A percentile compares a stretch with the other conserved stretches of the same genome.
These are phyloP conservation scores for Drosophila equinoxialis DNA, from an alignment of 1,140 invertebrate genomes.

Conservation along the genomic window DNA sequence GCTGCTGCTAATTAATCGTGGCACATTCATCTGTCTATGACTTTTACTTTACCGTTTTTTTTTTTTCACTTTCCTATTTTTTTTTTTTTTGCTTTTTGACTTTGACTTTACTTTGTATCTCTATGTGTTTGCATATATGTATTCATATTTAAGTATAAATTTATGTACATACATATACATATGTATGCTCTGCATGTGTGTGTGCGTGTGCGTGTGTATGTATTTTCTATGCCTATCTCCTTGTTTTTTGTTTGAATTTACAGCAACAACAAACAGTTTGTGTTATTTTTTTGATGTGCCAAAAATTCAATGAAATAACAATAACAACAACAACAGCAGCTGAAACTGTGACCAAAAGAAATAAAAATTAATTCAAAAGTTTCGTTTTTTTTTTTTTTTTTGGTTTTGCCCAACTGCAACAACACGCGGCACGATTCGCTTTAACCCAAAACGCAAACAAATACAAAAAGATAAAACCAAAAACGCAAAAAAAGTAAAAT, in stretches of 20 bases:
- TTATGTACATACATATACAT: neutral
- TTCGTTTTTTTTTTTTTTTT: neutral
- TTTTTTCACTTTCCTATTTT: neutral
- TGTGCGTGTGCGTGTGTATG: neutral
- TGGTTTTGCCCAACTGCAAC: slow-evolving; percentile 18
- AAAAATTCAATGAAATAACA: slow-evolving; percentile 19
- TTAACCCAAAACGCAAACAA: slow-evolving; percentile 42
- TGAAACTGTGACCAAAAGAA: slow-evolving; percentile 5
- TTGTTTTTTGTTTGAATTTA: slow-evolving; percentile 23
- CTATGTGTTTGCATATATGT: neutral
- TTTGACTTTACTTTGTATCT: neutral
- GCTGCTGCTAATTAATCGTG: slow-evolving; percentile 10
- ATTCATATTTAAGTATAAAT: neutral
- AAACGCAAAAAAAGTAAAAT: slow-evolving; percentile 23
- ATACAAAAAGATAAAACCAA: slow-evolving; percentile 19
- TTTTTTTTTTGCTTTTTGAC: neutral
- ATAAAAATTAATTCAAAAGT: slow-evolving; percentile 18
- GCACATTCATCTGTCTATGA: slow-evolving; percentile 6
- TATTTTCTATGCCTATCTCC: neutral
- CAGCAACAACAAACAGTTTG: slow-evolving; percentile 21
- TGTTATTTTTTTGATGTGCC: slow-evolving; percentile 37
- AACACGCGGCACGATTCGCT: slow-evolving; percentile 23
- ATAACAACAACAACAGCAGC: neutral
- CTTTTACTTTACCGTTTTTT: neutral
- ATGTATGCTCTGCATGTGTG: slow-evolving; percentile 7